These are phyloP conservation scores for Sapajus apella DNA, from an alignment of 2,113 vertebrate genomes.

Conservation along the genomic window DNA sequence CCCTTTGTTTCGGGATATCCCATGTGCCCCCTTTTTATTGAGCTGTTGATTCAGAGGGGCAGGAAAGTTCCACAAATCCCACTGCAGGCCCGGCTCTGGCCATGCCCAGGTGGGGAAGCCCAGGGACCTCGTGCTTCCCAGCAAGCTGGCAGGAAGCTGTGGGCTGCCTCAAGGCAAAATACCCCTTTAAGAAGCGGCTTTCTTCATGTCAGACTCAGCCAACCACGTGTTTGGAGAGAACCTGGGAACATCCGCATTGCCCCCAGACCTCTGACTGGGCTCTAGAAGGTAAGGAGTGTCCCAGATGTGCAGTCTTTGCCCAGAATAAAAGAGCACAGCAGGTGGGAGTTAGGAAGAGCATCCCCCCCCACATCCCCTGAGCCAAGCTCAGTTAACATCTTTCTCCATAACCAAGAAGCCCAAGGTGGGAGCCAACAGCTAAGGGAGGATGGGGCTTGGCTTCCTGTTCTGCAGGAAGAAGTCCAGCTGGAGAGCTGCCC, in stretches of 20 bases:
- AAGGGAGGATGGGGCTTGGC: background rate
- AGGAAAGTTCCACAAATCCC: constrained; percentile 74
- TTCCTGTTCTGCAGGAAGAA: background rate
- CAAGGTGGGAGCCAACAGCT: background rate
- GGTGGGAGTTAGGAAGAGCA: background rate
- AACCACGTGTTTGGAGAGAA: background rate
- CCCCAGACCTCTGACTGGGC: background rate
- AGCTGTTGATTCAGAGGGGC: constrained; percentile 75
- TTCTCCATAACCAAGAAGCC: background rate
- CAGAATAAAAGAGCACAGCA: background rate
- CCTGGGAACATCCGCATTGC: background rate
- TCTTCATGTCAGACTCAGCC: background rate
- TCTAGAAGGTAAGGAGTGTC: background rate
- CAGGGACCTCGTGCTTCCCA: constrained; percentile 42
- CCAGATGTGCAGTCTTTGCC: background rate
- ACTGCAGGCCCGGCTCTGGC: constrained; percentile 43
- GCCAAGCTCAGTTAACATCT: background rate
- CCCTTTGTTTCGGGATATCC: constrained; percentile 78
- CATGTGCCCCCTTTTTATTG: constrained; percentile 77
- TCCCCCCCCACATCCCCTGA: background rate
- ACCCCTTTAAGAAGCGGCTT: background rate
- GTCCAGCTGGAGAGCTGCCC: background rate
- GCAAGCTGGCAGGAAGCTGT: constrained; percentile 37
- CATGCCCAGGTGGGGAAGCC: constrained; percentile 54
- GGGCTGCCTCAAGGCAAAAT: background rate